Conservation (phyloP, 2,888 invertebrate genomes). For the Unio pictorum region DNA sequence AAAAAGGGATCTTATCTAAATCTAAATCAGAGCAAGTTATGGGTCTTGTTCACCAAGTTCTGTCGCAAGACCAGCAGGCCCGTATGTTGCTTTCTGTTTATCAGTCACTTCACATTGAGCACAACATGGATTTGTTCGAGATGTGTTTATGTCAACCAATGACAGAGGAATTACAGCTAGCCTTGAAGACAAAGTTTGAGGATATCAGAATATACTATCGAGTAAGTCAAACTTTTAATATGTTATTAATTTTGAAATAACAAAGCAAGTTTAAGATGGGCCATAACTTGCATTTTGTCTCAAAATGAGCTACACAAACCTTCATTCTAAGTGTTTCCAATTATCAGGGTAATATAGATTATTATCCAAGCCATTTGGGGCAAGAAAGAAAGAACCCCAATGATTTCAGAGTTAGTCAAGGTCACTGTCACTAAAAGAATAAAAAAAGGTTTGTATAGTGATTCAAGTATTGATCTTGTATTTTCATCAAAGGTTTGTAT, state of each 20-base stretch:
- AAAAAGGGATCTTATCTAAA: constrained; percentile 10
- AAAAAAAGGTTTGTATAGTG: too few species aligned
- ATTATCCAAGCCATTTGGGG: too few species aligned
- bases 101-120: constrained; percentile 51
- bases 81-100: constrained; percentile 52
- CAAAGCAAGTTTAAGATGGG: not conserved
- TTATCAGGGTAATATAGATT: too few species aligned
- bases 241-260: not conserved
- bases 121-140: constrained; percentile 57
- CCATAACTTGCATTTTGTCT: too few species aligned
- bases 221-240: constrained; percentile 36
- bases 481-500: too few species aligned
- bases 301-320: too few species aligned
- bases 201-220: constrained; percentile 52
- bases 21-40: constrained; percentile 28
- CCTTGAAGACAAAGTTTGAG: constrained; percentile 42
- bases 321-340: too few species aligned
- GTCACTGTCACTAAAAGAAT: too few species aligned
- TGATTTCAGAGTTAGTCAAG: too few species aligned
- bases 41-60: constrained; percentile 42
- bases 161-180: constrained; percentile 4
- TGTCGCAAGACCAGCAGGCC: constrained; percentile 42
- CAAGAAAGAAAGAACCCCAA: too few species aligned
- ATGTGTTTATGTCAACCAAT: constrained; percentile 44
- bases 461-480: too few species aligned